Evolutionary conservation across 1,140 invertebrate genomes (phyloP), one percentile per base, ranked within the genome.

Genomic region (Patella vulgata): DNA sequence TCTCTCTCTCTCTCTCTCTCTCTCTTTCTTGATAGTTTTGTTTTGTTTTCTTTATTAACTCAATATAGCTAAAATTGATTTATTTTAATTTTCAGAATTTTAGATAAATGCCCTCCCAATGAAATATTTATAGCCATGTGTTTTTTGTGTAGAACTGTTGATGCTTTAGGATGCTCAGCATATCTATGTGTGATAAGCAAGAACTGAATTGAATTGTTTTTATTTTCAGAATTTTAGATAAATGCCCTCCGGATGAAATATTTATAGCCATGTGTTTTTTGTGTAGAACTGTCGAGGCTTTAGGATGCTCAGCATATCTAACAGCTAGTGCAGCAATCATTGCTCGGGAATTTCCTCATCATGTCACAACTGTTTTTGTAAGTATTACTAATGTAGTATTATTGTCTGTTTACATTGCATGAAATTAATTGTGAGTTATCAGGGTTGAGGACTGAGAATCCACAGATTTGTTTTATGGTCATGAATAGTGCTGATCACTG

Each of bases 321-420:
- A 97, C 94, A 2, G 93, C 94, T 1, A 91, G 91, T 70, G 97
- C 96, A 84, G 93, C 94, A 0, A 94, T 97, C 53, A 93, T 96
- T 47, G 94, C 95, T n/a, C 91, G 91, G 80, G 92, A 95, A 84
- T 97, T 97, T 86, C 93, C 94, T 0, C 87, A 93, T 56, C 91
- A 93, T 74, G 91, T 97, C 0, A 92, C 93, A 0, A 93, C 92
- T 0, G 93, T 94, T 66, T 95, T 97, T 86, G 94, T 95, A 84
- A 74, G 74, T 85, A 70, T 70, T 51, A 9, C 33, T n/a, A n/a
- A n/a, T n/a, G n/a, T n/a, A n/a, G n/a, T n/a, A n/a, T n/a, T n/a
- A n/a, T n/a, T n/a, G n/a, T n/a, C n/a, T n/a, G n/a, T n/a, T n/a
- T n/a, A n/a, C n/a, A n/a, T n/a, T n/a, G n/a, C n/a, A n/a, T n/a